Base-by-base conservation (phyloP, 2,113 vertebrate genomes). In the Eudorcas thomsonii region DNA sequence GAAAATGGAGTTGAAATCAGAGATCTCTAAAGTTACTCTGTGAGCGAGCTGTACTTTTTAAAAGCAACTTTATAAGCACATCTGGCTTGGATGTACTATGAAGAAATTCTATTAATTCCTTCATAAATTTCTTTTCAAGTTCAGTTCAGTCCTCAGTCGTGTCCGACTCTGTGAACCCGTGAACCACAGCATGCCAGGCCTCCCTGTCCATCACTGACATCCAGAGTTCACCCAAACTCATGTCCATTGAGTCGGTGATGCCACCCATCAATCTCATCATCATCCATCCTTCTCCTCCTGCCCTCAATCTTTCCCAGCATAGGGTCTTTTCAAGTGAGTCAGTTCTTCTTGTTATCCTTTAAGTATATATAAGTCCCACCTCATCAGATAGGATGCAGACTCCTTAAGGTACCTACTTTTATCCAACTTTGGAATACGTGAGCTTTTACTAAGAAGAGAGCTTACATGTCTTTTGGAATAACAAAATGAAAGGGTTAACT, bases 351-450 rank as follows among this genome's bases (percentile, higher is more conserved):
- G 5, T 93, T 74, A 50, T 94, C 67, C 77, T 97, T 91, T 59
- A 82, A 93, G 39, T 57, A 17, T 43, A 11, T 83, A 30, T 74
- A 50, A 86, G 45, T 90, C 45, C 15, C 9, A 55, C 52, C 14
- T 80, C 9, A 23, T 52, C 15, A 64, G 3, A 74, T 78, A 90
- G 43, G 23, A 74, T 90, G 43, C 17, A 87, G 2, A 77, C n/a
- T 77, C 30, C 67, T 93, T 77, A 88, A 80, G 28, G 4, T 74
- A 54, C 85, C 50, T 62, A 57, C 39, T 92, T 96, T 83, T 62
- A 95, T 84, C 19, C 84, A 94, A 11, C 85, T 91, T 85, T 95
- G 55, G 81, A 94, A 89, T 91, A 83, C 85, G 71, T 90, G 57
- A 94, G 15, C 36, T 90, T 92, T 92, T 88, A 54, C 48, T 86